A percentile compares a stretch with the other conserved stretches of the same genome.
phyloP scores from a whole-genome alignment of 2,888 invertebrate species.

The Biston betularia region DNA sequence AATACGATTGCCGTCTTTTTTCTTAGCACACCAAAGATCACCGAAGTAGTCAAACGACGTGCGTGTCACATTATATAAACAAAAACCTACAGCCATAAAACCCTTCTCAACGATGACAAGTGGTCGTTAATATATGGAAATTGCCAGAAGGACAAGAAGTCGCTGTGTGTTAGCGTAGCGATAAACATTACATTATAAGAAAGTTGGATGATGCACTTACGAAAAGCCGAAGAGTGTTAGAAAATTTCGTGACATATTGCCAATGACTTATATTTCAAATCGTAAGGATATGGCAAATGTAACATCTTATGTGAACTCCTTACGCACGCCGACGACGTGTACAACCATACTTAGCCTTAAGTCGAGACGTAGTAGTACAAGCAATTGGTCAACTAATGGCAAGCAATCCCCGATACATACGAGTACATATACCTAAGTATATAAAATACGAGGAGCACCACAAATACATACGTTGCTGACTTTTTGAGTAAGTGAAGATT shows the following conservation, averaged over 20 bases:
- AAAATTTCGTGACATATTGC: background rate
- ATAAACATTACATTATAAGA: background rate
- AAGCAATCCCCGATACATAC: too few relatives aligned
- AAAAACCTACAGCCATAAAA: slow-evolving; percentile 30
- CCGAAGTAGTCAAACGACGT: slow-evolving; percentile 3
- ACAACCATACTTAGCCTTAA: too few relatives aligned
- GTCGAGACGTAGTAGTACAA: too few relatives aligned
- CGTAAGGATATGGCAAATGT: too few relatives aligned
- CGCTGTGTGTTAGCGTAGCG: slow-evolving; percentile 8
- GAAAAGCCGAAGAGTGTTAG: background rate
- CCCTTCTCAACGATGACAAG: slow-evolving; percentile 35
- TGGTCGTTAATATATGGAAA: slow-evolving; percentile 37
- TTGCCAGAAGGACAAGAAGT: slow-evolving; percentile 20
- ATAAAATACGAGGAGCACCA: too few relatives aligned
- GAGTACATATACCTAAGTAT: too few relatives aligned
- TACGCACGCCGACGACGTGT: too few relatives aligned
- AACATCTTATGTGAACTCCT: too few relatives aligned
- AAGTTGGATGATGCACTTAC: background rate
- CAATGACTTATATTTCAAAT: too few relatives aligned
- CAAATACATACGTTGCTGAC: too few relatives aligned
- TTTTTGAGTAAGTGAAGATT: too few relatives aligned
- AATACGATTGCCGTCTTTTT: background rate
- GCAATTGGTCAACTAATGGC: too few relatives aligned
- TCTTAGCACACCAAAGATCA: slow-evolving; percentile 4
- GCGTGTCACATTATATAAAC: slow-evolving; percentile 22